These are phyloP conservation scores for Ormyrus pomaceus DNA, from an alignment of 2,888 invertebrate species.

Conservation along the genomic window DNA sequence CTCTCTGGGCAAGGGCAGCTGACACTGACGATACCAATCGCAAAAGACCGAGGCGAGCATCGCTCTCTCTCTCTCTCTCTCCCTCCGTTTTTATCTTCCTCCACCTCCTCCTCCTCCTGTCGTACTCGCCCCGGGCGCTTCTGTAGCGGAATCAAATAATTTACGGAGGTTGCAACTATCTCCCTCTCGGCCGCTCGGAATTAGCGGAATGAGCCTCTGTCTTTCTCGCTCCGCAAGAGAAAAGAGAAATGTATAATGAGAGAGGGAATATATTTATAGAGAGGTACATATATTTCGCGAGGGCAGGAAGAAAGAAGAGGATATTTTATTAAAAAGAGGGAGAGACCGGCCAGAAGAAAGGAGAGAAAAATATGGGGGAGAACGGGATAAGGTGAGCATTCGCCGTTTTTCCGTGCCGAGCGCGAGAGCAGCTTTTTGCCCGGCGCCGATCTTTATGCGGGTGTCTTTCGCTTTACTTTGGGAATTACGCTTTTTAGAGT, in stretches of 20 bases:
- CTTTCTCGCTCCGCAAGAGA: neutral
- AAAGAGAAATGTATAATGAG: constrained; percentile 10
- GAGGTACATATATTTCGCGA: constrained; percentile 27
- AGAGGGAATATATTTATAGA: constrained; percentile 33
- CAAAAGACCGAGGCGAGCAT: constrained; percentile 41
- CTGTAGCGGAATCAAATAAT: constrained; percentile 58
- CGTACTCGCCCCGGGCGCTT: constrained; percentile 55
- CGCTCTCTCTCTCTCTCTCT: neutral
- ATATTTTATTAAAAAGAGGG: constrained; percentile 32
- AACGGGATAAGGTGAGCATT: neutral
- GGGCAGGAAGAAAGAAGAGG: constrained; percentile 10
- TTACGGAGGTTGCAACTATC: constrained; percentile 49
- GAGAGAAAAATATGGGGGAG: neutral
- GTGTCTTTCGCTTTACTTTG: too few relatives aligned
- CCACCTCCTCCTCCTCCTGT: constrained; percentile 43
- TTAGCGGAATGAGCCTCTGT: constrained; percentile 47
- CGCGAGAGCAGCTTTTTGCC: too few relatives aligned
- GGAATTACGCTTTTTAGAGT: neutral
- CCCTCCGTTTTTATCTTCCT: constrained; percentile 20
- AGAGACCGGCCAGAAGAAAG: neutral
- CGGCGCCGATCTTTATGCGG: too few relatives aligned
- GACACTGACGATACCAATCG: constrained; percentile 59
- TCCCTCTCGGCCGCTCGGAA: constrained; percentile 24
- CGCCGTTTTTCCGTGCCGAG: neutral
- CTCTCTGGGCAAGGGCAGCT: constrained; percentile 45